phyloP scores from a whole-genome alignment of 2,888 invertebrate species.

The Mythimna lalbum region DNA sequence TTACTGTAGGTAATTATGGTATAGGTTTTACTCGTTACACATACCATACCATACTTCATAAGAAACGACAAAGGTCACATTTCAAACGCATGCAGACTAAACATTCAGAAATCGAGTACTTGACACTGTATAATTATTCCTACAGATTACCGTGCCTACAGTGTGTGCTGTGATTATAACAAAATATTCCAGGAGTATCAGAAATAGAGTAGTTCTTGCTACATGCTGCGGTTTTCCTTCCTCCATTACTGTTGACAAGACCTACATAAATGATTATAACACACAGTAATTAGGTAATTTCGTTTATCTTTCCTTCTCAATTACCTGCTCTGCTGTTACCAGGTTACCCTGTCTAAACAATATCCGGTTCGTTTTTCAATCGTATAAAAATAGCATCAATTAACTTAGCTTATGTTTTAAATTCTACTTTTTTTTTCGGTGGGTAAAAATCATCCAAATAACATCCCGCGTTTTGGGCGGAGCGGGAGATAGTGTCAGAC shows the following conservation, averaged over 20 bases:
- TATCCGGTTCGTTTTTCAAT: not conserved
- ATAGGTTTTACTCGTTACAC: not conserved
- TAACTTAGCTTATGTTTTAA: too few species aligned
- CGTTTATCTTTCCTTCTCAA: not conserved
- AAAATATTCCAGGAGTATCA: not conserved
- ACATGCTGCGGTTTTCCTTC: conserved; percentile 44
- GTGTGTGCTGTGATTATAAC: not conserved
- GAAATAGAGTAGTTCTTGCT: conserved; percentile 11
- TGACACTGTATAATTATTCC: not conserved
- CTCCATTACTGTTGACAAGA: not conserved
- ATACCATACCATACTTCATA: conserved; percentile 12
- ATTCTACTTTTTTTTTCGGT: too few species aligned
- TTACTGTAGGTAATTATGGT: too few species aligned
- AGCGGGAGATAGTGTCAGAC: too few species aligned
- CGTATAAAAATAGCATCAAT: not conserved
- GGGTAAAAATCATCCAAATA: too few species aligned
- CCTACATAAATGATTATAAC: not conserved
- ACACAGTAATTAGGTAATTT: conserved; percentile 1
- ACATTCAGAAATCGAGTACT: conserved; percentile 4
- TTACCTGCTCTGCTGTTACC: not conserved
- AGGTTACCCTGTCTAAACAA: not conserved
- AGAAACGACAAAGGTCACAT: conserved; percentile 19
- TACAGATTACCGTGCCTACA: too few species aligned
- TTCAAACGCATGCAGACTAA: conserved; percentile 41
- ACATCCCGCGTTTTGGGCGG: too few species aligned